A percentile compares a stretch with the other conserved stretches of the same genome.
Evolutionary conservation across 2,797 vertebrate genomes (phyloP).

Genomic region (Phyllotis vaccarum): DNA sequence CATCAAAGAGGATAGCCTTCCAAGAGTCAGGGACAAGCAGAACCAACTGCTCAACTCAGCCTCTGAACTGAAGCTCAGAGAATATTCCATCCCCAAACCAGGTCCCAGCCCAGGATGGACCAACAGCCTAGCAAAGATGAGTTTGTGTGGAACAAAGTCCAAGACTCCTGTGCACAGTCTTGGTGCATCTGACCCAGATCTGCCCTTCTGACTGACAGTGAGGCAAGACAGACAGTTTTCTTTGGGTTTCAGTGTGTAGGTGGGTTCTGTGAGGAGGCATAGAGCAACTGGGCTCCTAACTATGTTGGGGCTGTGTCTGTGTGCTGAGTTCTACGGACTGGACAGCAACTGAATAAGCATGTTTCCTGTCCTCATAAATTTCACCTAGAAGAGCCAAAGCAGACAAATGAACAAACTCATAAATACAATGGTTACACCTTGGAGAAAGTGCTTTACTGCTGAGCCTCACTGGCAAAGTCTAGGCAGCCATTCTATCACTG

Average conservation of each 20-base stretch:
- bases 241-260: neutral
- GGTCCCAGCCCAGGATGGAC: neutral
- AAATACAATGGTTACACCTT: neutral
- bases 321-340: neutral
- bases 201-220: neutral
- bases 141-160: neutral
- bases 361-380: neutral
- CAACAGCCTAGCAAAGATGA: neutral
- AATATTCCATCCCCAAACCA: neutral
- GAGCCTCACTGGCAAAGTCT: neutral
- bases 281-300: fast-evolving
- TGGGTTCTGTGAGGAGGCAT: neutral
- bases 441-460: neutral
- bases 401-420: neutral
- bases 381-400: neutral
- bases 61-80: neutral
- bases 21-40: neutral
- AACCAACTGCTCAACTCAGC: neutral
- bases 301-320: neutral
- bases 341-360: neutral
- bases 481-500: neutral
- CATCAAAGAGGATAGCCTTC: neutral
- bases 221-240: neutral
- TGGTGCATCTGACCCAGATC: neutral
- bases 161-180: neutral